A percentile compares a stretch with the other conserved stretches of the same genome.
phyloP scores from a whole-genome alignment of 2,888 invertebrate species.

The Candidula unifasciata region DNA sequence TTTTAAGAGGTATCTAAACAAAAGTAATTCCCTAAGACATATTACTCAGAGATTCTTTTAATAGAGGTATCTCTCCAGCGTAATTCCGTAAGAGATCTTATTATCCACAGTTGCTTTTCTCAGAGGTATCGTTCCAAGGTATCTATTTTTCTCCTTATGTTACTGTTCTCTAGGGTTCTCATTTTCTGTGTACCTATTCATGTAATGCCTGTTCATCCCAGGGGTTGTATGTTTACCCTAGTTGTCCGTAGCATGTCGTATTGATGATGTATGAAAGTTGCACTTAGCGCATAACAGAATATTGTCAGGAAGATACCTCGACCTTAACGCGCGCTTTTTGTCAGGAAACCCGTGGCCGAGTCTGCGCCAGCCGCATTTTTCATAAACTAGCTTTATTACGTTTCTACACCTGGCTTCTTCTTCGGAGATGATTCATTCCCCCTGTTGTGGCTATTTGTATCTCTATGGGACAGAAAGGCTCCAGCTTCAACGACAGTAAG shows the following conservation, averaged over 20 bases:
- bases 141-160: no score
- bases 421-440: not conserved
- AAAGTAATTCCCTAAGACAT: no score
- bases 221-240: not conserved
- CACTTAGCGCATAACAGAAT: constrained; percentile 49
- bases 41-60: no score
- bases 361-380: constrained; percentile 23
- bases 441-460: constrained; percentile 22
- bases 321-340: not conserved
- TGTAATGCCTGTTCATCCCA: no score
- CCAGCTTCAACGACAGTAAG: constrained; percentile 34
- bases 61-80: no score
- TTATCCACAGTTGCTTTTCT: no score
- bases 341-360: constrained; percentile 1
- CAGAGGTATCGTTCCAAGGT: no score
- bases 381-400: constrained; percentile 10
- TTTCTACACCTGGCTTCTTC: constrained; percentile 1
- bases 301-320: constrained; percentile 45
- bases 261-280: constrained; percentile 23
- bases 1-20: no score
- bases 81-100: no score
- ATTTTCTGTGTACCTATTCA: no score
- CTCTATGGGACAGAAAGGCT: constrained; percentile 30
- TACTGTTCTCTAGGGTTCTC: no score
- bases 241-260: not conserved